Evolutionary conservation across 2,888 invertebrate species (phyloP).

Genomic region (Magallana nippona): DNA sequence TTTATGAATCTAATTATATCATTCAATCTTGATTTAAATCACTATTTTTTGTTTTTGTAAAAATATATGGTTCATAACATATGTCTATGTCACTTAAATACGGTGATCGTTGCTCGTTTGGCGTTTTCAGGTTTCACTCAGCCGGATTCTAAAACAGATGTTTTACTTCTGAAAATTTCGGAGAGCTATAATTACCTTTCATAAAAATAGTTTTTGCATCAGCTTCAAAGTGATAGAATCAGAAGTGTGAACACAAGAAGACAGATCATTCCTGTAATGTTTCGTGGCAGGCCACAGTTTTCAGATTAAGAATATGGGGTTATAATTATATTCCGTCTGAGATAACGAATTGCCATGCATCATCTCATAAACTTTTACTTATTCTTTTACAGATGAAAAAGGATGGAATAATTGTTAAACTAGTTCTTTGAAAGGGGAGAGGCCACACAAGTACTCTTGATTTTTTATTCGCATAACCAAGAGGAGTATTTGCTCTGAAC

Average conservation of each 20-base stretch:
- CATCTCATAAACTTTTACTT: background rate
- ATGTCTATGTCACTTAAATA: no score
- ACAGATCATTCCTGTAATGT: slow-evolving; percentile 22
- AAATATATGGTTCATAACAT: no score
- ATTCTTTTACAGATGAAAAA: background rate
- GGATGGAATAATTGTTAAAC: background rate
- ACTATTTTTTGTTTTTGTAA: no score
- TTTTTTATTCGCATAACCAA: no score
- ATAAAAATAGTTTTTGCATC: slow-evolving; percentile 1
- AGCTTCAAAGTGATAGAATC: background rate
- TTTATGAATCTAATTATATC: no score
- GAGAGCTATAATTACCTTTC: background rate
- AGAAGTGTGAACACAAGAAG: background rate
- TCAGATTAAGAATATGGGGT: slow-evolving; percentile 12
- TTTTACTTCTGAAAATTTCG: background rate
- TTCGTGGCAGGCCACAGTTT: background rate
- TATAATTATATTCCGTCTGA: slow-evolving; percentile 14
- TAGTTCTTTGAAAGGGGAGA: background rate
- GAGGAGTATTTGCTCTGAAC: no score
- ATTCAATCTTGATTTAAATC: no score
- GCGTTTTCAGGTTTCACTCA: no score
- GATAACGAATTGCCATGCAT: background rate
- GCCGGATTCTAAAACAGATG: background rate
- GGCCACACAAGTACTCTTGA: background rate
- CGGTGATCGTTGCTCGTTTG: no score